Evolutionary conservation across 2,113 vertebrate species (phyloP), one percentile per base, ranked within the genome.

Genomic region (Paratilapia polleni): DNA sequence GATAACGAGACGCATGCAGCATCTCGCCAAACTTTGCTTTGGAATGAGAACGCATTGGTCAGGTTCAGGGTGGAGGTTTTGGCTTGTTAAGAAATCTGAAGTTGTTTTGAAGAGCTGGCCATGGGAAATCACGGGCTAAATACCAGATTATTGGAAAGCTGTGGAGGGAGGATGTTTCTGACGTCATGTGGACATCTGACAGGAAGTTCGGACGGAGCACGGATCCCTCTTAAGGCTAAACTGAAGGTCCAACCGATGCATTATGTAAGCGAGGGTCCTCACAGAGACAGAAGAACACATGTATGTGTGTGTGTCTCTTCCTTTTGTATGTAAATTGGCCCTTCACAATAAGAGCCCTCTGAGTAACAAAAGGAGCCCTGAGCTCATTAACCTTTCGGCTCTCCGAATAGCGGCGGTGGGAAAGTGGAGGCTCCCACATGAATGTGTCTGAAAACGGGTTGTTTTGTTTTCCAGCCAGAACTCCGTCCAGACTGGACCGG

Each of bases 321-420:
- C 70, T 93, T 92, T 92, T 91, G 86, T 90, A 93, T 92, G 93
- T 82, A 94, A 91, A 94, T 88, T 15, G 2, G 0, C 26, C 78
- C 80, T 88, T 36, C 86, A 84, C 47, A 88, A 81, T 83, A 80
- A 90, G 81, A 86, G 80, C 77, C 87, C 47, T 5, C 62, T 58
- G 47, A 26, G 58, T 41, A 76, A 86, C 85, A 91, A 92, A 88
- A 81, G 87, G 78, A 63, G 1, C 38, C 54, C 38, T 6, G 60
- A 66, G 77, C 88, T 89, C 78, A 89, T 87, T 87, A 85, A 83
- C 84, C 81, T 87, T 83, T 92, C 80, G 61, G n/a, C 20, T 11
- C 28, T 57, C 8, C 0, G 8, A 58, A 24, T 3, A 10, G n/a
- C 2, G 24, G 70, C 13, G 76, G 80, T 89, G 89, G 89, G 88